Evolutionary conservation across 1,140 invertebrate genomes (phyloP), one percentile per base, ranked within the genome.

Genomic region (Colletes latitarsis): DNA sequence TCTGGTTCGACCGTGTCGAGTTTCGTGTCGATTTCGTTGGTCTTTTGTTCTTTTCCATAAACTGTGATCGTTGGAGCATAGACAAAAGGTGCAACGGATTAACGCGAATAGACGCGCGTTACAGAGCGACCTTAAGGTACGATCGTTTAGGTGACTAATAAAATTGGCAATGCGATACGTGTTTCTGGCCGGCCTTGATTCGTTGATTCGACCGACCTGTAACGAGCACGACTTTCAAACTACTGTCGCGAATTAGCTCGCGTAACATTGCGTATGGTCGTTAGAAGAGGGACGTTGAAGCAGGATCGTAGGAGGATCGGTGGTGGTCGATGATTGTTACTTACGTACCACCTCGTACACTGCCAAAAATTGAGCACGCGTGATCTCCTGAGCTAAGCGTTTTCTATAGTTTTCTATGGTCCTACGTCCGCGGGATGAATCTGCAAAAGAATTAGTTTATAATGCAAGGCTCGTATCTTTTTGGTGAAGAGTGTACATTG

Each of bases 181-280:
- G 77, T 79, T 73, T 79, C 77, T 79, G 21, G 60, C 52, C 70
- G 70, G 60, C 77, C 77, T 79, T 73, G 77, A 79, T 79, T 79
- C 77, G 58, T 39, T 46, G 46, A 53, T 72, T 72, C 77, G 60
- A 78, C 64, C 43, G 75, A 60, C 49, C 63, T 39, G 73, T 76
- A 76, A 69, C 66, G 55, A 77, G 67, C 67, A 70, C 67, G 46
- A 77, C 62, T 79, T 73, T 78, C 57, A 78, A 72, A 72, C 46
- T 72, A 64, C 68, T 58, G 76, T 63, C 68, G 72, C 68, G 41
- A 78, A 72, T 63, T 63, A 19, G 14, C 21, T 19, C 19, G 4
- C 8, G 9, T 5, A 17, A 30, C 14, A 14, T 57, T 46, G 30
- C 19, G 6, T 52, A 21, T 14, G 17, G 58, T 14, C 43, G n/a